Evolutionary conservation across 2,888 invertebrate genomes (phyloP).

Genomic region (Pediacus dermestoides): DNA sequence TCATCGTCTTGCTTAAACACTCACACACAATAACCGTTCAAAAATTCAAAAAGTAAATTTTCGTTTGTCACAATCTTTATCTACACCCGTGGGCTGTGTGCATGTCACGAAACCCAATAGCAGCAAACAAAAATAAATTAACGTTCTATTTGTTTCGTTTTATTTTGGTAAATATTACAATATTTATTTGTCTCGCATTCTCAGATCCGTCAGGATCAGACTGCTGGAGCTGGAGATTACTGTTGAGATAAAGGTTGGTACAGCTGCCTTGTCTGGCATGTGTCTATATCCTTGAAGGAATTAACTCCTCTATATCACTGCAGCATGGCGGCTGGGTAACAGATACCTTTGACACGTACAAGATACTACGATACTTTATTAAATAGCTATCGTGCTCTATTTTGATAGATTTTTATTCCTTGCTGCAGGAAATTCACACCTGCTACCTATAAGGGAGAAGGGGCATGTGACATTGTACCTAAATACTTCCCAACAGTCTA

Average conservation of each 20-base stretch:
- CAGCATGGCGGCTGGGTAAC: conserved; percentile 26
- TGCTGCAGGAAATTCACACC: conserved; percentile 7
- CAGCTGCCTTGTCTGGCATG: conserved; percentile 32
- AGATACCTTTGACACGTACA: conserved; percentile 36
- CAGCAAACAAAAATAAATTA: too few species aligned
- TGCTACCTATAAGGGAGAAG: conserved; percentile 4
- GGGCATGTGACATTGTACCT: too few species aligned
- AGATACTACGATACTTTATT: conserved; percentile 29
- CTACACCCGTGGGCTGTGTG: too few species aligned
- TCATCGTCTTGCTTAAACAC: too few species aligned
- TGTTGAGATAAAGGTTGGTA: conserved; percentile 8
- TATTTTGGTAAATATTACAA: conserved; percentile 12
- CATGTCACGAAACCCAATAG: too few species aligned
- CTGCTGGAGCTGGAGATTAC: conserved; percentile 12
- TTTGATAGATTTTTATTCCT: conserved; percentile 8
- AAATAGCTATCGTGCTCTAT: conserved; percentile 17
- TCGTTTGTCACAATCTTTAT: too few species aligned
- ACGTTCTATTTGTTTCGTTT: too few species aligned
- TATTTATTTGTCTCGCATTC: conserved; percentile 13
- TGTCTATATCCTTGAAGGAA: conserved; percentile 34
- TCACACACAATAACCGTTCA: too few species aligned
- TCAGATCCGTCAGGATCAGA: conserved; percentile 16
- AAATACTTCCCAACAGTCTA: too few species aligned
- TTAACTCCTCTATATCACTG: conserved; percentile 32
- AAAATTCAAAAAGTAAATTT: too few species aligned